A percentile compares a stretch with the other conserved stretches of the same genome.
Conservation (phyloP, 1,140 invertebrate species). For the Aricia agestis region DNA sequence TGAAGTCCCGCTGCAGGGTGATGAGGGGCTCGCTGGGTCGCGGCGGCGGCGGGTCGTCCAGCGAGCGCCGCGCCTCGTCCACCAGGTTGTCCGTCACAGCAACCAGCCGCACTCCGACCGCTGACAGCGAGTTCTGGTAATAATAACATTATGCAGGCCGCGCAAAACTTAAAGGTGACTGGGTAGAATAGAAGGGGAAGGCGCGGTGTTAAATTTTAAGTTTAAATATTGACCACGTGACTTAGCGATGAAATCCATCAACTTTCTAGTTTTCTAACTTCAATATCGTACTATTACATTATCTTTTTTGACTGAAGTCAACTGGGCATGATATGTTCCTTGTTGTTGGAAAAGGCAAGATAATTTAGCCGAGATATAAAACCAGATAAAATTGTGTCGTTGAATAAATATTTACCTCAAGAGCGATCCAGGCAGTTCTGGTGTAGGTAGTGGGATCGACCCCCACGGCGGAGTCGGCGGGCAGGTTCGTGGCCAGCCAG, state of each 20-base stretch:
- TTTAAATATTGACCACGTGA: too few species aligned
- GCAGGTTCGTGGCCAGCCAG: constrained; percentile 84
- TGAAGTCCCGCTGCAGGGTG: constrained; percentile 80
- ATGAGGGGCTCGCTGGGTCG: constrained; percentile 79
- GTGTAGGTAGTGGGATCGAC: constrained; percentile 87
- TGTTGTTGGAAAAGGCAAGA: too few species aligned
- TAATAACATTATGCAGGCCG: neutral
- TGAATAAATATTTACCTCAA: constrained; percentile 65
- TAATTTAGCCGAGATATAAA: too few species aligned
- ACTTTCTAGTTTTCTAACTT: too few species aligned
- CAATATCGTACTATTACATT: too few species aligned
- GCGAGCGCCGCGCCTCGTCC: constrained; percentile 86
- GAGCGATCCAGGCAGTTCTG: constrained; percentile 79
- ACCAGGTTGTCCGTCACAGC: constrained; percentile 87
- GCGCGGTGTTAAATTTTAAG: too few species aligned
- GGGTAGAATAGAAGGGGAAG: too few species aligned
- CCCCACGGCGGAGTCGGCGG: constrained; percentile 81
- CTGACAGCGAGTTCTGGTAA: constrained; percentile 37
- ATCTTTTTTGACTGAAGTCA: too few species aligned
- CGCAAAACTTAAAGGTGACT: too few species aligned
- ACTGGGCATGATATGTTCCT: too few species aligned
- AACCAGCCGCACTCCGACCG: constrained; percentile 80
- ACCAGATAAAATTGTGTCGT: neutral
- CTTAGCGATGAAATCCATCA: too few species aligned
- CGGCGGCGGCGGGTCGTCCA: constrained; percentile 64